Evolutionary conservation across 2,797 vertebrate species (phyloP).

Genomic region (Arrhamphus sclerolepis): DNA sequence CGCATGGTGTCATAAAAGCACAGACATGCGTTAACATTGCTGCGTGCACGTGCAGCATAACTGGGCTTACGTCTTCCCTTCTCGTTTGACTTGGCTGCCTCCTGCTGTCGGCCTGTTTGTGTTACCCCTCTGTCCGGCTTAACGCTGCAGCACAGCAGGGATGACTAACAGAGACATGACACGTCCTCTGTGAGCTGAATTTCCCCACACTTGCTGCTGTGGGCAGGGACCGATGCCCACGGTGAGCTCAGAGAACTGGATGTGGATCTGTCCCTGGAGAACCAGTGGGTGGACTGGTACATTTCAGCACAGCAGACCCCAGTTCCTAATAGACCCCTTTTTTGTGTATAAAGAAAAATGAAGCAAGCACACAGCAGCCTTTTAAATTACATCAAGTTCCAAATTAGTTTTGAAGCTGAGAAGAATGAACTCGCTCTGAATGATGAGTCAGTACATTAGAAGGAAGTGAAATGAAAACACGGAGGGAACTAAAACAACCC

Average conservation of each 20-base stretch:
- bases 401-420: slow-evolving; percentile 1
- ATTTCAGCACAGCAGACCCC: background rate
- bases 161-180: slow-evolving; percentile 41
- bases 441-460: slow-evolving; percentile 19
- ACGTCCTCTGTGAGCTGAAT: slow-evolving; percentile 50
- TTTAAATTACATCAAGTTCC: slow-evolving; percentile 21
- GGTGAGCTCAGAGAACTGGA: slow-evolving; percentile 5
- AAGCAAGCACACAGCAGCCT: no score
- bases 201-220: slow-evolving; percentile 35
- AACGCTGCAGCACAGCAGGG: slow-evolving; percentile 14
- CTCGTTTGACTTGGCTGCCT: slow-evolving; percentile 33
- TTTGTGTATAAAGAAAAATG: no score
- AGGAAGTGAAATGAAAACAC: slow-evolving; percentile 29
- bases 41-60: background rate
- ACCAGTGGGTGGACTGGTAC: no score
- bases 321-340: no score
- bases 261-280: background rate
- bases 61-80: slow-evolving; percentile 3
- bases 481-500: slow-evolving; percentile 19
- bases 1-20: background rate
- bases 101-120: slow-evolving; percentile 36
- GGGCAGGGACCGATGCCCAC: slow-evolving; percentile 19
- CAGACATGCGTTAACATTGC: background rate
- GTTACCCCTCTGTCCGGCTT: slow-evolving; percentile 19
- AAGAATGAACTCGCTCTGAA: slow-evolving; percentile 9